These are phyloP conservation scores for Lycaena phlaeas DNA, from an alignment of 2,888 invertebrate genomes.

Conservation along the genomic window DNA sequence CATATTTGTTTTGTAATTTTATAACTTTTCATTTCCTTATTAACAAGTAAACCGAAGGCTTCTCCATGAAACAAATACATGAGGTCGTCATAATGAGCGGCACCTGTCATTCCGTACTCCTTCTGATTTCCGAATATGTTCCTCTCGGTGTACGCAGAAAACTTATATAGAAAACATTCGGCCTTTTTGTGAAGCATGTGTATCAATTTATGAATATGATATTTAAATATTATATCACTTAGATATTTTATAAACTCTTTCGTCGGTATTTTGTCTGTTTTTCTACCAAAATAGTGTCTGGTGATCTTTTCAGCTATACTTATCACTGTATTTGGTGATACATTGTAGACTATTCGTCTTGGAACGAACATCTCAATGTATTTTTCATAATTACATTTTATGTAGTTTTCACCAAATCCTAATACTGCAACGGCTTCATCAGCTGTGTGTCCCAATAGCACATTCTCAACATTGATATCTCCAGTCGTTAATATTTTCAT, in stretches of 20 bases:
- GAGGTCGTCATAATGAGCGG: constrained; percentile 42
- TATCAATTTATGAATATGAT: constrained; percentile 25
- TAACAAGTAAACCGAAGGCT: constrained; percentile 26
- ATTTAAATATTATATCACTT: constrained; percentile 24
- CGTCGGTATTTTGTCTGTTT: constrained; percentile 20
- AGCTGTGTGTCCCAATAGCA: constrained; percentile 79
- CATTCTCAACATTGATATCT: constrained; percentile 64
- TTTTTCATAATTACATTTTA: constrained; percentile 23
- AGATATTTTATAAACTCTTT: constrained; percentile 28
- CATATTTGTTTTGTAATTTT: constrained; percentile 35
- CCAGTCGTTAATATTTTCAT: constrained; percentile 42
- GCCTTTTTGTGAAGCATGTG: constrained; percentile 20
- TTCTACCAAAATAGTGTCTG: constrained; percentile 32
- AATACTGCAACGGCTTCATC: constrained; percentile 68
- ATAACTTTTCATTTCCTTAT: constrained; percentile 30
- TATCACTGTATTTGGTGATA: constrained; percentile 23
- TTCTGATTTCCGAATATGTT: constrained; percentile 31
- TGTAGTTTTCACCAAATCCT: constrained; percentile 13
- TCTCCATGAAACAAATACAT: constrained; percentile 41
- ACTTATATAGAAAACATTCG: constrained; percentile 32
- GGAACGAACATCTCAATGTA: constrained; percentile 35
- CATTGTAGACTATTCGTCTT: constrained; percentile 26
- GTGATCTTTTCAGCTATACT: constrained; percentile 31
- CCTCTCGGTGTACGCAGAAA: constrained; percentile 34
- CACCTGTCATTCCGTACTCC: constrained; percentile 30